Percentiles rank a stretch among this genome's conserved stretches.
phyloP scores from a whole-genome alignment of 2,113 vertebrate genomes.

The Menura novaehollandiae region DNA sequence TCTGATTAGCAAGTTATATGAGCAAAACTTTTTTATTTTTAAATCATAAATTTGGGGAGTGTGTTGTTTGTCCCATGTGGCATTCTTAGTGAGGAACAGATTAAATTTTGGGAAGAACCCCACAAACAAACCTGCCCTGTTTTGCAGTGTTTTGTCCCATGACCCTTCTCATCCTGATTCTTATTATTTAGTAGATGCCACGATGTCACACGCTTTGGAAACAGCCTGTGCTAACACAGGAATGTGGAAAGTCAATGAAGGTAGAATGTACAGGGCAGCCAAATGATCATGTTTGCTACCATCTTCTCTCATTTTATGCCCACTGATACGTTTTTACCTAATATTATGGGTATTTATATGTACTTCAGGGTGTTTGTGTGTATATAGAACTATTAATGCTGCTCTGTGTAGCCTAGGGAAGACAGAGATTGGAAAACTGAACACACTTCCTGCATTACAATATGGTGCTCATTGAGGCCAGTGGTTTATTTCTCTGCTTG shows the following conservation, averaged over 20 bases:
- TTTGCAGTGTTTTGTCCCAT: background rate
- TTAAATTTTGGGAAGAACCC: background rate
- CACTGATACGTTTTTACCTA: background rate
- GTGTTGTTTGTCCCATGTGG: background rate
- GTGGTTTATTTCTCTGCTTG: background rate
- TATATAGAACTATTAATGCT: background rate
- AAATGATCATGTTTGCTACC: fast-evolving
- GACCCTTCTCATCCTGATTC: background rate
- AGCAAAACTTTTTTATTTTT: background rate
- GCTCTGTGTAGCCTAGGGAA: background rate
- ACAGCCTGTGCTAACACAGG: background rate
- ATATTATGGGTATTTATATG: background rate
- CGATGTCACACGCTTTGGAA: background rate
- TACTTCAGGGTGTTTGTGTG: background rate
- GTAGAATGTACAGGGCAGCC: background rate
- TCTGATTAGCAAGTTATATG: background rate
- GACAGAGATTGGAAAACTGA: background rate
- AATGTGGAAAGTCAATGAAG: background rate
- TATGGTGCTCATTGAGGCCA: background rate
- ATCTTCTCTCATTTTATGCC: background rate
- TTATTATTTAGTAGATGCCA: background rate
- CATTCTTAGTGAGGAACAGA: background rate
- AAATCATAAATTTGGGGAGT: background rate
- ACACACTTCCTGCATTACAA: background rate
- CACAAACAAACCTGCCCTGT: background rate